Percentiles rank a stretch among this genome's conserved stretches.
Evolutionary conservation across 2,888 invertebrate species (phyloP).

Genomic region (Macroteleia sp.): DNA sequence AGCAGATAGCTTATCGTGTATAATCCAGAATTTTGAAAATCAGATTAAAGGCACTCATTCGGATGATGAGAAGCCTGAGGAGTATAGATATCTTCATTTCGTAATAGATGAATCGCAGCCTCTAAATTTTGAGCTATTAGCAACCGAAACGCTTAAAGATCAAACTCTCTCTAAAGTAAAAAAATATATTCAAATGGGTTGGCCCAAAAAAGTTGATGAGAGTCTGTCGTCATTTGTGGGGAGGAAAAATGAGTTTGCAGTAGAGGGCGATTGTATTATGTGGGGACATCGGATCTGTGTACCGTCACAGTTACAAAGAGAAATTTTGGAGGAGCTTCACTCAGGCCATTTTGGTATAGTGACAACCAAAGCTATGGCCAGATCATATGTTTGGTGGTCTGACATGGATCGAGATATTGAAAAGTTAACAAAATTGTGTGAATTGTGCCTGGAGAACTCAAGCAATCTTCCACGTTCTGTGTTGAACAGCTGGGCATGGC

Average conservation of each 20-base stretch:
- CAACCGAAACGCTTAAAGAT: constrained; percentile 13
- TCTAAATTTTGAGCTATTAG: background rate
- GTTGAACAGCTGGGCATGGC: too few species aligned
- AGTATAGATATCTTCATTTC: background rate
- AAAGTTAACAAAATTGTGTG: constrained; percentile 22
- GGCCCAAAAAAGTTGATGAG: background rate
- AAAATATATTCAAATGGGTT: background rate
- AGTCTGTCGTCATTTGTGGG: background rate
- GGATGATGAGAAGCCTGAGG: background rate
- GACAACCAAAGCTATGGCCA: constrained; percentile 68
- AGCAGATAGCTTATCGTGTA: constrained; percentile 55
- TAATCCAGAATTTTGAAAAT: background rate
- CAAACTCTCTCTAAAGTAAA: background rate
- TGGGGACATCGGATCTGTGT: background rate
- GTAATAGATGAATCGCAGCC: background rate
- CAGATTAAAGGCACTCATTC: background rate
- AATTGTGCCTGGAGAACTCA: constrained; percentile 38
- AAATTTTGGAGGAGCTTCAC: constrained; percentile 66
- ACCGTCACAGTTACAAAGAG: background rate
- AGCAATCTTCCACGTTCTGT: constrained; percentile 24
- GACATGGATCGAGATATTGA: constrained; percentile 64
- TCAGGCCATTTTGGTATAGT: constrained; percentile 66
- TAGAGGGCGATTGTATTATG: background rate
- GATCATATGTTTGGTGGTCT: constrained; percentile 68
- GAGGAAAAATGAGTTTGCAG: too few species aligned